Conservation (phyloP, 1,140 invertebrate species). For the Wasmannia auropunctata region DNA sequence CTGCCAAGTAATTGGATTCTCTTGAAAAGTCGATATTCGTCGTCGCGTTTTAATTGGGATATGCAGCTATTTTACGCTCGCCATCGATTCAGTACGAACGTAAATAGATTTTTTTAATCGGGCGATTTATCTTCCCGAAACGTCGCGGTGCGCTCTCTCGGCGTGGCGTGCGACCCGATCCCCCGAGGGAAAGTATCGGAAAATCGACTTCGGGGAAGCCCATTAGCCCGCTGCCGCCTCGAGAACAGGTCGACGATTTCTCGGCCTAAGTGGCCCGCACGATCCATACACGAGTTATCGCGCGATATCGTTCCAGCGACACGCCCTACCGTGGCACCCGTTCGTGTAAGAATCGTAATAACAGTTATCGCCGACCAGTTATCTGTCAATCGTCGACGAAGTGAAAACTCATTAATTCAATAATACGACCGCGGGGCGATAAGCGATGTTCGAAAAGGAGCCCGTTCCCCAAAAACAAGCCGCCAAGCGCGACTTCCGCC, state of each 20-base stretch:
- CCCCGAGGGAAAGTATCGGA: conserved; percentile 61
- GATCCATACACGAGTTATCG: conserved; percentile 73
- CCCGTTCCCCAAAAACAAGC: conserved; percentile 43
- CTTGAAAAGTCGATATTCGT: background rate
- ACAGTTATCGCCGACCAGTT: conserved; percentile 70
- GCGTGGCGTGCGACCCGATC: background rate
- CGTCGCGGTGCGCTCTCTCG: background rate
- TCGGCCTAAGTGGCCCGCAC: conserved; percentile 68
- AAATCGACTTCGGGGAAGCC: conserved; percentile 55
- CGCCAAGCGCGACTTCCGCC: conserved; percentile 39
- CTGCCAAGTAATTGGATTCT: conserved; percentile 49
- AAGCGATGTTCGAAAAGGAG: conserved; percentile 52
- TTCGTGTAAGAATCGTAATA: conserved; percentile 75
- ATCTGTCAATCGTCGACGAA: conserved; percentile 69
- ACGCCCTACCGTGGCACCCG: conserved; percentile 60
- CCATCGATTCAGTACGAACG: conserved; percentile 4
- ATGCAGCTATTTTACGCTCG: conserved; percentile 44
- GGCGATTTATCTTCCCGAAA: conserved; percentile 56
- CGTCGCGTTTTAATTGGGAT: conserved; percentile 20
- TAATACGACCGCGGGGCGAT: conserved; percentile 72
- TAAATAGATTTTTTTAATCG: conserved; percentile 63
- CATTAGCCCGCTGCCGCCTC: conserved; percentile 39
- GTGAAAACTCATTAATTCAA: conserved; percentile 79
- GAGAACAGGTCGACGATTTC: conserved; percentile 66
- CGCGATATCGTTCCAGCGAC: conserved; percentile 65